Percentiles rank a stretch among this genome's conserved stretches.
Conservation (phyloP, 64 coral and sea anemone species). For the Catalaphyllia jardinei region DNA sequence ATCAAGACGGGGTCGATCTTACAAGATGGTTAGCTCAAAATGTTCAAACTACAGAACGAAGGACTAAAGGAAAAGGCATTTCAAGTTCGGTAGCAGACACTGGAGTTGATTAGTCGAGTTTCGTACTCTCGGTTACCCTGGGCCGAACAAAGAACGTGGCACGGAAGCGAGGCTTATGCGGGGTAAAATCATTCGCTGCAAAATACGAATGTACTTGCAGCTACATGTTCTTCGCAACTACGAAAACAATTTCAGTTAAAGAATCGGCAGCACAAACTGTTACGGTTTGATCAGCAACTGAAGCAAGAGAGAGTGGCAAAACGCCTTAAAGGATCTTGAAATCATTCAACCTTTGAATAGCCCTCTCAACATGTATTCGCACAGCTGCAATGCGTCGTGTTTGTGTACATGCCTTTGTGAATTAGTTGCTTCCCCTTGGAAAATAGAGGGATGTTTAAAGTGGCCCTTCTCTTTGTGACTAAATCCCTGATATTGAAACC, state of each 20-base stretch:
- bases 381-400: conserved; percentile 56
- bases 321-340: no score
- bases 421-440: conserved; percentile 34
- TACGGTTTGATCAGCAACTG: conserved; percentile 54
- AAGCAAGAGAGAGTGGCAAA: conserved; percentile 36
- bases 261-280: conserved; percentile 35
- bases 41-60: no score
- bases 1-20: no score
- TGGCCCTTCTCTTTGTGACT: conserved; percentile 11
- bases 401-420: conserved; percentile 55
- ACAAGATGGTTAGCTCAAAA: no score
- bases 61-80: no score
- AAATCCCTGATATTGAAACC: conserved; percentile 14
- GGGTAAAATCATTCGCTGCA: neutral
- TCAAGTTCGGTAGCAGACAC: no score
- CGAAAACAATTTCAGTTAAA: neutral
- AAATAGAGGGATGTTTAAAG: conserved; percentile 55
- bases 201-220: neutral
- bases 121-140: no score
- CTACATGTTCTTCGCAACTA: neutral
- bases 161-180: conserved; percentile 20
- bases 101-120: no score
- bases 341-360: conserved; percentile 46
- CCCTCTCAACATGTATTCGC: conserved; percentile 43
- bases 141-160: neutral